A percentile compares a stretch with the other conserved stretches of the same genome.
Evolutionary conservation across 2,888 invertebrate species (phyloP).

Genomic region (Nephrotoma appendiculata): DNA sequence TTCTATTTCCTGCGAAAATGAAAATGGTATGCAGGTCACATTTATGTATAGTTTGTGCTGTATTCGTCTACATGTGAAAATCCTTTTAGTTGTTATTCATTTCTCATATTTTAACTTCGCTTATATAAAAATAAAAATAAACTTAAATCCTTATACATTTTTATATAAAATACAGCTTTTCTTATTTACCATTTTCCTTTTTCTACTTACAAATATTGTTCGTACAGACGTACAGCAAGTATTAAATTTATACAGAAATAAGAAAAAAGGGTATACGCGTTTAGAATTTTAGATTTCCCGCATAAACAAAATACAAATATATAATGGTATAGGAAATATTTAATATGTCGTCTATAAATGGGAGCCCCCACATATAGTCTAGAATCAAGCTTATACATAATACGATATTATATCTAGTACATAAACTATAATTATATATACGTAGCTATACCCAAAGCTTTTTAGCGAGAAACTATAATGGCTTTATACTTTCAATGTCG

Average conservation of each 20-base stretch:
- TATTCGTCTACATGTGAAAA: not conserved
- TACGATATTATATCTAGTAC: not conserved
- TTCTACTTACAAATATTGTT: not conserved
- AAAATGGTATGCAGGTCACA: not conserved
- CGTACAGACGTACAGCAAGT: not conserved
- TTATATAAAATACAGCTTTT: not conserved
- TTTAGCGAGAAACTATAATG: not conserved
- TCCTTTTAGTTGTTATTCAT: not conserved
- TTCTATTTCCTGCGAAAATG: not conserved
- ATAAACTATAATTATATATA: not conserved
- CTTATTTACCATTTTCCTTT: not conserved
- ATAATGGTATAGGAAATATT: not conserved
- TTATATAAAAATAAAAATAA: not conserved
- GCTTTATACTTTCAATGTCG: not conserved
- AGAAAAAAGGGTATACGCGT: not conserved
- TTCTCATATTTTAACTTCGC: not conserved
- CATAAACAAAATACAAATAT: not conserved
- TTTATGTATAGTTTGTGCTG: not conserved
- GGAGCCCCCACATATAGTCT: not conserved
- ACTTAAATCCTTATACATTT: not conserved
- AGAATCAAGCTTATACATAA: not conserved
- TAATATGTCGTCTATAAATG: not conserved
- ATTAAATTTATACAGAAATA: not conserved
- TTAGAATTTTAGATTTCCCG: not conserved
- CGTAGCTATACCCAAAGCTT: not conserved